phyloP scores from a whole-genome alignment of 1,140 invertebrate species.

The Ephestia elutella region DNA sequence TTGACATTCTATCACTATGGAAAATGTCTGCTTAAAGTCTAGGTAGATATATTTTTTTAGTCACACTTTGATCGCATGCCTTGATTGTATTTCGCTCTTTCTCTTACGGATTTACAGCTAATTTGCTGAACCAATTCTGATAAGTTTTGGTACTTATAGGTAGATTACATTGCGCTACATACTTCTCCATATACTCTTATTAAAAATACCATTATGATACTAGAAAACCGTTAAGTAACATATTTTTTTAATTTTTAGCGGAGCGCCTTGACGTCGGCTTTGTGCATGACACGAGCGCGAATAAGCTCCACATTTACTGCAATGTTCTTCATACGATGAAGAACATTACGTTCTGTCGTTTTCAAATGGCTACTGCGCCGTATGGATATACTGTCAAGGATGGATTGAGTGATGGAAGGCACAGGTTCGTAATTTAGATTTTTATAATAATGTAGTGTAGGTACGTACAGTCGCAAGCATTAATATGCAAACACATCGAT shows the following conservation, averaged over 20 bases:
- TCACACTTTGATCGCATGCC: neutral
- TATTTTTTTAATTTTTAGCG: slow-evolving; percentile 30
- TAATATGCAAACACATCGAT: too few relatives aligned
- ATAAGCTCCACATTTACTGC: slow-evolving; percentile 57
- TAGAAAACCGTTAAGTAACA: too few relatives aligned
- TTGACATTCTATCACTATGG: neutral
- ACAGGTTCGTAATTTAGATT: slow-evolving; percentile 56
- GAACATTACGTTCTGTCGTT: slow-evolving; percentile 65
- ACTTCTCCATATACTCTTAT: too few relatives aligned
- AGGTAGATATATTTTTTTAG: neutral
- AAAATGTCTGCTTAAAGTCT: neutral
- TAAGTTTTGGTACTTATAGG: too few relatives aligned
- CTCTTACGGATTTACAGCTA: too few relatives aligned
- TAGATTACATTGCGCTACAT: too few relatives aligned
- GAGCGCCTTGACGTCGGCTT: slow-evolving; percentile 60
- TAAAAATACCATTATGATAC: too few relatives aligned
- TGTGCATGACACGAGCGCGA: slow-evolving; percentile 30
- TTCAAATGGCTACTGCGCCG: slow-evolving; percentile 49
- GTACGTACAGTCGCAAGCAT: too few relatives aligned
- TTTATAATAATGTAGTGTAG: neutral
- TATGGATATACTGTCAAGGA: slow-evolving; percentile 64
- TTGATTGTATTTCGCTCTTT: too few relatives aligned
- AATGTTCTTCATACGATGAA: slow-evolving; percentile 58
- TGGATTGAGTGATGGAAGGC: slow-evolving; percentile 58
- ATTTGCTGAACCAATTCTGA: too few relatives aligned